Evolutionary conservation across 2,888 invertebrate genomes (phyloP).

Genomic region (Volucella bombylans): DNA sequence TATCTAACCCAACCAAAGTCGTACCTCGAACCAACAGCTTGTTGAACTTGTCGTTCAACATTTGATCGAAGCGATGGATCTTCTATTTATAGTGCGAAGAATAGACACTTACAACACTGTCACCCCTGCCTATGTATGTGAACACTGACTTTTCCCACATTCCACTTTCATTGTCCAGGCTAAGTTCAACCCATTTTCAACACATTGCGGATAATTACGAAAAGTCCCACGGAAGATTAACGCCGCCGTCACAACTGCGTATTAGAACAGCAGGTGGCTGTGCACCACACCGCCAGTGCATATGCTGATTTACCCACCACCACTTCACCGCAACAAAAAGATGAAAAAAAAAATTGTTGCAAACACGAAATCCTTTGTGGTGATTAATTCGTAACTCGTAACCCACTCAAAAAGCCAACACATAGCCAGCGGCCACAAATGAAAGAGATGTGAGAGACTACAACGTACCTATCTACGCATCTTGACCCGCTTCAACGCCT

Average conservation of each 20-base stretch:
- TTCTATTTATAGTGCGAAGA: too few relatives aligned
- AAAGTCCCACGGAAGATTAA: constrained; percentile 71
- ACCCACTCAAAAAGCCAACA: constrained; percentile 71
- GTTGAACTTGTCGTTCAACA: too few relatives aligned
- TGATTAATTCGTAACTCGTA: constrained; percentile 72
- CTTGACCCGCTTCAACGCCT: constrained; percentile 71
- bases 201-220: constrained; percentile 70
- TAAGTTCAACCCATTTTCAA: constrained; percentile 25
- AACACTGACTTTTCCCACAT: constrained; percentile 14
- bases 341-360: constrained; percentile 40
- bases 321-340: constrained; percentile 1
- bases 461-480: constrained; percentile 8
- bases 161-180: neutral
- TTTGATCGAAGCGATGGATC: too few relatives aligned
- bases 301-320: constrained; percentile 34
- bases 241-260: constrained; percentile 49
- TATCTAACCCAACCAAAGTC: too few relatives aligned
- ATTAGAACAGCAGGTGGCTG: constrained; percentile 67
- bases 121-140: too few relatives aligned
- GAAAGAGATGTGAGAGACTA: constrained; percentile 4
- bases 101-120: too few relatives aligned
- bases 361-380: constrained; percentile 61
- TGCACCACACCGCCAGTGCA: constrained; percentile 3
- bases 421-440: constrained; percentile 28
- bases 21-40: too few relatives aligned